phyloP scores from a whole-genome alignment of 2,888 invertebrate species.

The Leptopilina syphax region DNA sequence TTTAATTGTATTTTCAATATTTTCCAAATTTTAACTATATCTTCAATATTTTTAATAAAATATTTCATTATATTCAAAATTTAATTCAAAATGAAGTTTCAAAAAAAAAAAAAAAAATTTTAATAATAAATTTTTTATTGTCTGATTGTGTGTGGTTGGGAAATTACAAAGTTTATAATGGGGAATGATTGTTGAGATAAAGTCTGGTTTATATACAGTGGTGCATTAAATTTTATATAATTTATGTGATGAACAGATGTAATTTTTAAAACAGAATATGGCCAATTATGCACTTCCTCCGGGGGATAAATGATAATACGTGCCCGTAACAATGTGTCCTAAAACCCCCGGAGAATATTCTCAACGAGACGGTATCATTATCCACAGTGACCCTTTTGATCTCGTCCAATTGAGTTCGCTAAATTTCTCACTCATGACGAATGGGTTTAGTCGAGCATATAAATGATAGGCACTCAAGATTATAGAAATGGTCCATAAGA shows the following conservation, averaged over 20 bases:
- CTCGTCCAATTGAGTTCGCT: slow-evolving; percentile 32
- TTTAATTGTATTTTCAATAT: too few species aligned
- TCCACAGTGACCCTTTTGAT: slow-evolving; percentile 21
- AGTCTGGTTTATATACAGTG: too few species aligned
- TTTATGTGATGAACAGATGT: background rate
- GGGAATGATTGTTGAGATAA: too few species aligned
- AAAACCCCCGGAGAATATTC: slow-evolving; percentile 21
- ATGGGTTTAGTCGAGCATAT: slow-evolving; percentile 21
- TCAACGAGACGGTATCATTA: slow-evolving; percentile 35
- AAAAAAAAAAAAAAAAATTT: too few species aligned
- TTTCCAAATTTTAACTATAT: too few species aligned
- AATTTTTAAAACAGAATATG: slow-evolving; percentile 1
- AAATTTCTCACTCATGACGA: slow-evolving; percentile 34
- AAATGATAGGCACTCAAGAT: slow-evolving; percentile 37
- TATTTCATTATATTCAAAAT: too few species aligned
- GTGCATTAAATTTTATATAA: too few species aligned
- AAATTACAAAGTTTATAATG: too few species aligned
- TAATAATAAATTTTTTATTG: too few species aligned
- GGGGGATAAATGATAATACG: slow-evolving; percentile 12
- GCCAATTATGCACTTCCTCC: slow-evolving; percentile 18
- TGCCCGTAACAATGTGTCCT: slow-evolving; percentile 1
- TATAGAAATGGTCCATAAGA: slow-evolving; percentile 21
- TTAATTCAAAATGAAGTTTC: too few species aligned
- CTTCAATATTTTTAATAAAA: too few species aligned
- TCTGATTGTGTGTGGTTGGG: too few species aligned